Percentiles rank a stretch among this genome's conserved stretches.
These are phyloP conservation scores for Notothenia coriiceps DNA, from an alignment of 2,113 vertebrate species.

Conservation along the genomic window DNA sequence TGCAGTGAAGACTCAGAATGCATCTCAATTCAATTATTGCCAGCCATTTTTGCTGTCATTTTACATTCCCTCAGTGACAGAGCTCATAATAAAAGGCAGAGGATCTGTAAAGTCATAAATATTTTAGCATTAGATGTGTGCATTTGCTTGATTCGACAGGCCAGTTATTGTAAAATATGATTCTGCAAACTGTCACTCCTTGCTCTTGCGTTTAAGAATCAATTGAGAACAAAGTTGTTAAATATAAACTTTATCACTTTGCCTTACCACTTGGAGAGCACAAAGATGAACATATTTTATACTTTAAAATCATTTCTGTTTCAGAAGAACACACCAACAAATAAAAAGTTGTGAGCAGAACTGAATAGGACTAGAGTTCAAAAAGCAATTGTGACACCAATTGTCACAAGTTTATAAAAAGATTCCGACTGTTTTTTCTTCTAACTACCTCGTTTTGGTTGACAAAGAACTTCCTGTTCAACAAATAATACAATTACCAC, in stretches of 20 bases:
- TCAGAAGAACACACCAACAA: not conserved
- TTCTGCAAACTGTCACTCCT: conserved; percentile 21
- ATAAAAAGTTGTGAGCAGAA: not conserved
- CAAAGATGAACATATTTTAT: conserved; percentile 6
- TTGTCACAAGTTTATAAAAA: not conserved
- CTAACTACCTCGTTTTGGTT: not conserved
- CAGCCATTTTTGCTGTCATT: conserved; percentile 59
- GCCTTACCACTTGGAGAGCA: not conserved
- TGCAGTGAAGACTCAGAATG: conserved; percentile 30
- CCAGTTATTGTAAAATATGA: conserved; percentile 49
- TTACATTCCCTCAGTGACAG: conserved; percentile 37
- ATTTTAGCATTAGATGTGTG: conserved; percentile 50
- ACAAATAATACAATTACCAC: no score
- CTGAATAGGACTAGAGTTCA: not conserved
- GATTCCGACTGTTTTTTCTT: not conserved
- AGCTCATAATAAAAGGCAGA: conserved; percentile 34
- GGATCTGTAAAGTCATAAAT: conserved; percentile 33
- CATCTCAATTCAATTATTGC: conserved; percentile 60
- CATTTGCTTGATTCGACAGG: conserved; percentile 40
- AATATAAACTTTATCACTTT: not conserved
- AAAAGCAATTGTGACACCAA: not conserved
- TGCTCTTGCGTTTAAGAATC: conserved; percentile 7
- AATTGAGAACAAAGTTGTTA: not conserved
- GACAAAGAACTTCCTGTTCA: not conserved
- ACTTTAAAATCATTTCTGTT: not conserved